These are phyloP conservation scores for Willisornis vidua DNA, from an alignment of 2,113 vertebrate genomes.

Conservation along the genomic window DNA sequence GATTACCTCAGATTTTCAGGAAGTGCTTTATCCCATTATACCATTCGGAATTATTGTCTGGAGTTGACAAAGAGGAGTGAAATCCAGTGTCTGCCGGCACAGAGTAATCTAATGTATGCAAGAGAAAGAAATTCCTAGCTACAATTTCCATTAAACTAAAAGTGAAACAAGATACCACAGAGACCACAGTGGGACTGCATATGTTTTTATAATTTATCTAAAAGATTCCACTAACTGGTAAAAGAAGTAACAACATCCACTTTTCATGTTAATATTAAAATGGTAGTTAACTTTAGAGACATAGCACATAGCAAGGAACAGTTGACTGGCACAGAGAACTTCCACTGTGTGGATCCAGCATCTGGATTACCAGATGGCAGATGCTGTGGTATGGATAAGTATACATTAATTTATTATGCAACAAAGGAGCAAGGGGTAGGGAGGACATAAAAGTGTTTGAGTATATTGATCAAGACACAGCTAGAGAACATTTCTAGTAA, in stretches of 20 bases:
- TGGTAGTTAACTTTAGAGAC: background rate
- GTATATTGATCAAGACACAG: background rate
- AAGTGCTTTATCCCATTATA: background rate
- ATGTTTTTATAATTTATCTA: background rate
- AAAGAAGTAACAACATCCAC: background rate
- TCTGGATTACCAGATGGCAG: conserved; percentile 36
- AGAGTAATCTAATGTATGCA: background rate
- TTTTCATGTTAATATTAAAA: background rate
- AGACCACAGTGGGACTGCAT: background rate
- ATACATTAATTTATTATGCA: background rate
- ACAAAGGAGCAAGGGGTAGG: background rate
- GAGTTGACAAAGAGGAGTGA: background rate
- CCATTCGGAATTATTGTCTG: background rate
- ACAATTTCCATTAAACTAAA: background rate
- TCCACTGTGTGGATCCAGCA: background rate
- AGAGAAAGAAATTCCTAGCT: background rate
- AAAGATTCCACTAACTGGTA: background rate
- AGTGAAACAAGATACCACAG: background rate
- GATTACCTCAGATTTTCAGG: background rate
- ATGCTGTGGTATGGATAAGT: background rate
- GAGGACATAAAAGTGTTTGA: background rate
- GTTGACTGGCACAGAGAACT: background rate
- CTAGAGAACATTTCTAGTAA: background rate
- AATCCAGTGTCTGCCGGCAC: background rate
- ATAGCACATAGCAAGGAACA: background rate